phyloP scores from a whole-genome alignment of 2,888 invertebrate genomes.

The Acleris holmiana region DNA sequence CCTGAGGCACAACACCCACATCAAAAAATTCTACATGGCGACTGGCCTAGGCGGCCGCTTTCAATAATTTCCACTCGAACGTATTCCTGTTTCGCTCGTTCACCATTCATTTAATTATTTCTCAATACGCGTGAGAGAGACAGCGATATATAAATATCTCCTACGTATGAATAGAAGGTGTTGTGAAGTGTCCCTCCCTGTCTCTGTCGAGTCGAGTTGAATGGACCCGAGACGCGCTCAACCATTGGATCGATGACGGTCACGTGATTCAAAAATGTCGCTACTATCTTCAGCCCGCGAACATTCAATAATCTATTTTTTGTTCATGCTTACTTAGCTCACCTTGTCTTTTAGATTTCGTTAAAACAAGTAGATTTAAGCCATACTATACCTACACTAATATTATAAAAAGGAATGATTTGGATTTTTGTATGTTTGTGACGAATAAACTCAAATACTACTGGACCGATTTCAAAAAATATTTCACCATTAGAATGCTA shows the following conservation, averaged over 20 bases:
- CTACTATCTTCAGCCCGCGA: conserved; percentile 55
- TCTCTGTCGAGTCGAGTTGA: conserved; percentile 76
- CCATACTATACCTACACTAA: too few species aligned
- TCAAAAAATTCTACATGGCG: conserved; percentile 82
- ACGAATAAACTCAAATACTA: too few species aligned
- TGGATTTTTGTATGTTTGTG: too few species aligned
- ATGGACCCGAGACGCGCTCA: conserved; percentile 84
- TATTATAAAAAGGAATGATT: too few species aligned
- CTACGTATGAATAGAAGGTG: conserved; percentile 82
- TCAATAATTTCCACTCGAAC: conserved; percentile 82
- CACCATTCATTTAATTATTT: conserved; percentile 82
- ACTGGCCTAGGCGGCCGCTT: conserved; percentile 75
- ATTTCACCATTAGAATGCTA: too few species aligned
- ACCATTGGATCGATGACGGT: conserved; percentile 83
- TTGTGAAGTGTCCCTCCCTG: conserved; percentile 77
- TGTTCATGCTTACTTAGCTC: not conserved
- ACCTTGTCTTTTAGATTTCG: not conserved
- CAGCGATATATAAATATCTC: conserved; percentile 76
- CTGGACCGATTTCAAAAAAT: too few species aligned
- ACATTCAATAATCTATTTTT: conserved; percentile 48
- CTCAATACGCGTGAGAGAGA: conserved; percentile 76
- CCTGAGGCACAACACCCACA: conserved; percentile 82
- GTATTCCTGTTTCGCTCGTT: conserved; percentile 78
- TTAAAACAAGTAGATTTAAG: not conserved
- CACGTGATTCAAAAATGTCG: conserved; percentile 79